Evolutionary conservation across 2,113 vertebrate genomes (phyloP).

Genomic region (Brachyistius frenatus): DNA sequence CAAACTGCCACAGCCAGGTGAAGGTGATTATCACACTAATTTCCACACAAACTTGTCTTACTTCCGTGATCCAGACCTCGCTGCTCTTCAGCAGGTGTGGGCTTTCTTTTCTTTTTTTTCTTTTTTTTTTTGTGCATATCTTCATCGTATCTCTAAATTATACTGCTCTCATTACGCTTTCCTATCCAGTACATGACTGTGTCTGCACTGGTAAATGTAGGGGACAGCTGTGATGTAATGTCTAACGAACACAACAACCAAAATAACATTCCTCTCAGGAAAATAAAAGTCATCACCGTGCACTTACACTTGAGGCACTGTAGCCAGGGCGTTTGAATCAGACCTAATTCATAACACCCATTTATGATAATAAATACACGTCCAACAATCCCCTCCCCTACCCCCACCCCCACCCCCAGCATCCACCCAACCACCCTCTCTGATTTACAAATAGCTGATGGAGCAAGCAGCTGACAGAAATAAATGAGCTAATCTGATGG

Average conservation of each 20-base stretch:
- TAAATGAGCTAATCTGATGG: slow-evolving; percentile 85
- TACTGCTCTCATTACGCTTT: background rate
- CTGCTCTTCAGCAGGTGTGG: background rate
- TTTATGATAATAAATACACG: slow-evolving; percentile 84
- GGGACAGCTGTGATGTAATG: slow-evolving; percentile 38
- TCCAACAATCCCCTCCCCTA: slow-evolving; percentile 68
- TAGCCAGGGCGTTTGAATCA: slow-evolving; percentile 69
- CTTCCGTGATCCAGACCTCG: background rate
- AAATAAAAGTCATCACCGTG: slow-evolving; percentile 57
- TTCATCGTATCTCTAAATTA: background rate
- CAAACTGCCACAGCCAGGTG: slow-evolving; percentile 83
- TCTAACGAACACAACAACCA: slow-evolving; percentile 52
- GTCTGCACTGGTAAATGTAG: slow-evolving; percentile 1
- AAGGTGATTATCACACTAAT: slow-evolving; percentile 79
- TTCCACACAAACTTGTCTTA: background rate
- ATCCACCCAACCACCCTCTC: slow-evolving; percentile 60
- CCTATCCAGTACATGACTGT: background rate
- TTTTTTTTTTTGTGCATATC: background rate
- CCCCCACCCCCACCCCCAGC: slow-evolving; percentile 12
- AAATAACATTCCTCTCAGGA: slow-evolving; percentile 58
- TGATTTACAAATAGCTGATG: slow-evolving; percentile 85
- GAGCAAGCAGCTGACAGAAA: slow-evolving; percentile 83
- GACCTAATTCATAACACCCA: slow-evolving; percentile 81
- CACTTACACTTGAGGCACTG: slow-evolving; percentile 74
- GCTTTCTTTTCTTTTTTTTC: background rate